These are phyloP conservation scores for Plebejus melissa DNA, from an alignment of 2,888 invertebrate genomes.

Conservation along the genomic window DNA sequence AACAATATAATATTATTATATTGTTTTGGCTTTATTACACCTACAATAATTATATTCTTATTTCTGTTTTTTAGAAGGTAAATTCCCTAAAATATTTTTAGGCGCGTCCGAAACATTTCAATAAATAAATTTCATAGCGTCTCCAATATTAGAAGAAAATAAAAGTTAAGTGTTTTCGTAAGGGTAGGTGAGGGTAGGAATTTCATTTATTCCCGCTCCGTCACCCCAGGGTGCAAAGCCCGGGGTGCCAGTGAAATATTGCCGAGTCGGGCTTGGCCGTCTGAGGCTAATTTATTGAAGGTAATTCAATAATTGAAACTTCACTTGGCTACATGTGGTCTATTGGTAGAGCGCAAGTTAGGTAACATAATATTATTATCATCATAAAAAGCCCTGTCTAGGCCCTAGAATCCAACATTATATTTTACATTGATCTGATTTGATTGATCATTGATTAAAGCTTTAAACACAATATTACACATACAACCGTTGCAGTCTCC, in stretches of 20 bases:
- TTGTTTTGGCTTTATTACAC: no score
- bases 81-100: background rate
- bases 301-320: constrained; percentile 21
- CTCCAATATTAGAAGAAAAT: background rate
- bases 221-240: constrained; percentile 36
- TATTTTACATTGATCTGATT: no score
- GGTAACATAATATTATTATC: background rate
- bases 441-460: no score
- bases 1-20: background rate
- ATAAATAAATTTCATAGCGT: background rate
- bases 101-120: background rate
- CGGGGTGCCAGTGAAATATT: constrained; percentile 44
- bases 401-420: no score
- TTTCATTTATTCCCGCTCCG: constrained; percentile 55
- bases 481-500: no score
- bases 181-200: constrained; percentile 38
- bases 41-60: background rate
- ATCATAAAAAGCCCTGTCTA: no score
- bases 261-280: constrained; percentile 35
- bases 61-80: background rate
- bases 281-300: constrained; percentile 19
- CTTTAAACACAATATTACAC: no score
- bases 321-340: background rate
- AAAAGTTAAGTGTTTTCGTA: constrained; percentile 21
- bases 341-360: background rate